phyloP scores from a whole-genome alignment of 1,140 invertebrate species.

The Drosophila virilis region DNA sequence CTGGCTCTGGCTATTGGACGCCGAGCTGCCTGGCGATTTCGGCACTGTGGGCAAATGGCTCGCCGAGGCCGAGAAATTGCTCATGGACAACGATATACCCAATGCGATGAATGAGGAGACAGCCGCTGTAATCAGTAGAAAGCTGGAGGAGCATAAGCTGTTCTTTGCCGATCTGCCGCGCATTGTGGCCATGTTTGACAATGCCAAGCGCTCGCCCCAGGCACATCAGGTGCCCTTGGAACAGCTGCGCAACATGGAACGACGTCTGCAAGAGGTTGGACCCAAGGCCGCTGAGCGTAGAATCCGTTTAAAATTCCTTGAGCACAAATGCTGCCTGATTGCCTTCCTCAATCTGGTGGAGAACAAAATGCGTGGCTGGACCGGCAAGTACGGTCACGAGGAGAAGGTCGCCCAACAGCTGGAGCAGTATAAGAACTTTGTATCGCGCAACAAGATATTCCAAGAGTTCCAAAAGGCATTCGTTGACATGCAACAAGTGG shows the following conservation, averaged over 20 bases:
- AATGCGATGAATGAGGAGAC: constrained; percentile 93
- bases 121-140: constrained; percentile 92
- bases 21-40: constrained; percentile 92
- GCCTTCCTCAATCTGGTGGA: constrained; percentile 95
- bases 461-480: constrained; percentile 97
- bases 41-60: constrained; percentile 95
- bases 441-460: constrained; percentile 95
- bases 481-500: constrained; percentile 95
- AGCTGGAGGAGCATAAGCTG: constrained; percentile 94
- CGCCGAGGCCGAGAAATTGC: constrained; percentile 92
- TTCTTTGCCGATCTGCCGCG: constrained; percentile 94
- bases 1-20: constrained; percentile 94
- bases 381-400: constrained; percentile 93
- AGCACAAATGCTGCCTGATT: constrained; percentile 96
- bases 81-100: constrained; percentile 93
- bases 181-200: constrained; percentile 91
- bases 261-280: constrained; percentile 89
- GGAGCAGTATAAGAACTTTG: constrained; percentile 95
- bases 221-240: constrained; percentile 89
- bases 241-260: constrained; percentile 92
- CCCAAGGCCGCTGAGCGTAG: constrained; percentile 90
- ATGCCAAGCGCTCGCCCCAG: constrained; percentile 87
- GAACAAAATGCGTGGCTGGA: constrained; percentile 94
- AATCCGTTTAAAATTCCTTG: constrained; percentile 93
- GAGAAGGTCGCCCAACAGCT: constrained; percentile 93